Evolutionary conservation across 2,113 vertebrate species (phyloP).

Genomic region (Sclerurus mexicanus): DNA sequence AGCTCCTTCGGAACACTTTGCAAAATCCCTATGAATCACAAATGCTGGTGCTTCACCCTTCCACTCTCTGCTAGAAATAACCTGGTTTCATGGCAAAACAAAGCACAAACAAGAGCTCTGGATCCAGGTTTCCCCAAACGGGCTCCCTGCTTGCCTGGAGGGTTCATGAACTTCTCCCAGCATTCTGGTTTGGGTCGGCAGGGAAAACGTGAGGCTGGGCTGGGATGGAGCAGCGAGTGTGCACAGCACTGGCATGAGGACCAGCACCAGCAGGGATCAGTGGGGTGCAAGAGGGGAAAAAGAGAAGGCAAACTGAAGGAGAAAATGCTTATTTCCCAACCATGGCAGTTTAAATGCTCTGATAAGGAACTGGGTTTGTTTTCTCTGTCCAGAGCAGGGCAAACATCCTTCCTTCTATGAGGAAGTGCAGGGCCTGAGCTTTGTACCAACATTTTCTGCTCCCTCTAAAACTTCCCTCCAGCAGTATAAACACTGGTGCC

Average conservation of each 20-base stretch:
- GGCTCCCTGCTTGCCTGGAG: background rate
- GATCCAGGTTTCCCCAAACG: background rate
- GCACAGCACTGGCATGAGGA: background rate
- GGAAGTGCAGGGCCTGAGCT: background rate
- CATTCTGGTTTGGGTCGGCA: background rate
- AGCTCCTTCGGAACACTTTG: background rate
- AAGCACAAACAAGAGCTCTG: background rate
- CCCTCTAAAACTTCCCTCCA: constrained; percentile 4
- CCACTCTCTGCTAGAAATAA: background rate
- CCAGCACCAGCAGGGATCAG: background rate
- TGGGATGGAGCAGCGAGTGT: background rate
- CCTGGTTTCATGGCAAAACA: background rate
- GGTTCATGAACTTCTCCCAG: background rate
- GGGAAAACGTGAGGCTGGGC: background rate
- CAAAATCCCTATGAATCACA: background rate
- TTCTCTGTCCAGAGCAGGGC: background rate
- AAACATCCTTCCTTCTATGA: background rate
- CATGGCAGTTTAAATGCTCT: background rate
- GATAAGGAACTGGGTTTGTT: background rate
- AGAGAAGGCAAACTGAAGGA: background rate
- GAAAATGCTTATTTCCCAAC: background rate
- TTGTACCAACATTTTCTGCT: constrained; percentile 35
- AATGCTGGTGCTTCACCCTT: background rate
- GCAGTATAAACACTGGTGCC: constrained; percentile 26
- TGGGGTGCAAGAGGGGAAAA: background rate